Evolutionary conservation across 2,888 invertebrate species (phyloP).

Genomic region (Ypsolopha sequella): DNA sequence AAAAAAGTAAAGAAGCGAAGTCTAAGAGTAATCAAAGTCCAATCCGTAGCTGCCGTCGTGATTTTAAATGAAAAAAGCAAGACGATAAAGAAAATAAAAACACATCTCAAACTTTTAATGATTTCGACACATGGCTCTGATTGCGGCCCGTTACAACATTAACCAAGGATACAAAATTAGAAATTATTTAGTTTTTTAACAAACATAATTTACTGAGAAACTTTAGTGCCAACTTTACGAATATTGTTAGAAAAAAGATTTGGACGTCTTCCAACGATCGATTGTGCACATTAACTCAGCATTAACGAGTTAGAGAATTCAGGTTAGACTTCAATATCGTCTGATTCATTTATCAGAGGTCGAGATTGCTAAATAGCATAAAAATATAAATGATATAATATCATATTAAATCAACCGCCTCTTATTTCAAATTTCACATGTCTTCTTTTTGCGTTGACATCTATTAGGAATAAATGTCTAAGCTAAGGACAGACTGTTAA

Average conservation of each 20-base stretch:
- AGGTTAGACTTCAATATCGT: neutral
- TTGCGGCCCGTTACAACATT: conserved; percentile 4
- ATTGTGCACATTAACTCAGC: conserved; percentile 47
- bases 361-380: too few species aligned
- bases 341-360: neutral
- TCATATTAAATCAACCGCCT: too few species aligned
- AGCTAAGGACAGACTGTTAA: too few species aligned
- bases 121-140: neutral
- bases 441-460: too few species aligned
- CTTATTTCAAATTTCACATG: too few species aligned
- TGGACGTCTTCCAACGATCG: conserved; percentile 59
- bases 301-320: conserved; percentile 36
- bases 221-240: conserved; percentile 45
- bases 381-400: too few species aligned
- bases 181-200: conserved; percentile 54
- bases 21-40: neutral
- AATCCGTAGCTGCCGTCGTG: neutral
- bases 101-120: neutral
- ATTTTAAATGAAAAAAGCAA: neutral
- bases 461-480: too few species aligned
- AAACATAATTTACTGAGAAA: conserved; percentile 51
- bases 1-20: neutral
- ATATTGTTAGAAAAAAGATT: conserved; percentile 39
- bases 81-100: neutral
- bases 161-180: conserved; percentile 50